Conservation (phyloP, 2,113 vertebrate genomes). For the Tupaia chinensis region DNA sequence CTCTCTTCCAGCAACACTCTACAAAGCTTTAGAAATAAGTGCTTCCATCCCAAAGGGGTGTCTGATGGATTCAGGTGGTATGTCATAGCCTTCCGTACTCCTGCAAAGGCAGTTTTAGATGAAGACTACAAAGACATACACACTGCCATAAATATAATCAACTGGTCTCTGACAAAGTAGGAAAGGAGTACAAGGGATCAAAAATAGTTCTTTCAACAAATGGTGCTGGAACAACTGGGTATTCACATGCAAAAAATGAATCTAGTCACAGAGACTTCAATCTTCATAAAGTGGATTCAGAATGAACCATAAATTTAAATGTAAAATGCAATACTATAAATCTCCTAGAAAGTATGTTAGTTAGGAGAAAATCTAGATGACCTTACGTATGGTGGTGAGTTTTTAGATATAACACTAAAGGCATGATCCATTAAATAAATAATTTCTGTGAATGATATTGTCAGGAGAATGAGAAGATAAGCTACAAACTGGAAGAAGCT, state of each 20-base stretch:
- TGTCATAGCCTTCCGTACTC: neutral
- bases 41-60: neutral
- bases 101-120: neutral
- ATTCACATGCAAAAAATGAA: neutral
- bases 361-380: neutral
- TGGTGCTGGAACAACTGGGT: neutral
- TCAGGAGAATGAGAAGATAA: neutral
- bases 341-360: neutral
- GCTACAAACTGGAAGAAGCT: neutral
- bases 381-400: neutral
- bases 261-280: neutral
- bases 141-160: neutral
- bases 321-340: neutral
- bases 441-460: neutral
- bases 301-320: neutral
- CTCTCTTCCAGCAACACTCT: neutral
- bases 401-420: neutral
- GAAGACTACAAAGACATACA: neutral
- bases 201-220: neutral
- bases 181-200: neutral
- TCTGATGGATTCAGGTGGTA: too few species aligned
- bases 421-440: neutral
- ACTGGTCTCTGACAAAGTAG: neutral
- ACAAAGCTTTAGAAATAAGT: neutral
- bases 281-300: neutral